A percentile compares a stretch with the other conserved stretches of the same genome.
These are phyloP conservation scores for Eurytoma adleriae DNA, from an alignment of 2,888 invertebrate genomes.

Conservation along the genomic window DNA sequence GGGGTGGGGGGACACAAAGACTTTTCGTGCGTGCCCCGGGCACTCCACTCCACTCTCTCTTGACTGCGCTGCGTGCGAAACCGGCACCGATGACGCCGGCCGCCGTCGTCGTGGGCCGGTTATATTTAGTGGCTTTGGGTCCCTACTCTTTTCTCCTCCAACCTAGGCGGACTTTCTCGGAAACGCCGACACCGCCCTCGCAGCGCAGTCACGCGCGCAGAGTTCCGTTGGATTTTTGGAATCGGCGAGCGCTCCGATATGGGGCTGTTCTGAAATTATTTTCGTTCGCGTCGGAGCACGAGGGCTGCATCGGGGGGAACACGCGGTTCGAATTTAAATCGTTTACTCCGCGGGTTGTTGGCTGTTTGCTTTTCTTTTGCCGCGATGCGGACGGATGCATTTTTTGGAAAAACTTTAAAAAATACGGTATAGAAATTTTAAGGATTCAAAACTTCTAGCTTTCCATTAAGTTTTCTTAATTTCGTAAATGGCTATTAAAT, in stretches of 20 bases:
- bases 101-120: conserved; percentile 40
- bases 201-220: conserved; percentile 35
- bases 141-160: conserved; percentile 34
- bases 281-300: background rate
- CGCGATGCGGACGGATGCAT: too few species aligned
- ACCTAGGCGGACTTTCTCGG: conserved; percentile 43
- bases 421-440: too few species aligned
- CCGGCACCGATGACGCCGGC: conserved; percentile 7
- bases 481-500: too few species aligned
- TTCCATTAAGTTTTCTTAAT: too few species aligned
- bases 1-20: conserved; percentile 37
- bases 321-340: too few species aligned
- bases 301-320: background rate
- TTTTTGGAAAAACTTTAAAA: too few species aligned
- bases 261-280: too few species aligned
- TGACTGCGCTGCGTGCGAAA: too few species aligned
- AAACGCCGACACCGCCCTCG: conserved; percentile 9
- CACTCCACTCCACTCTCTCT: background rate
- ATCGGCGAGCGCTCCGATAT: background rate
- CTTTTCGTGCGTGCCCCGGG: conserved; percentile 35
- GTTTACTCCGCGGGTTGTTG: too few species aligned
- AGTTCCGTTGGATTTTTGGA: conserved; percentile 31
- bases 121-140: conserved; percentile 57
- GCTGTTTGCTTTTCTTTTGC: too few species aligned
- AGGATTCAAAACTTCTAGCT: too few species aligned